Evolutionary conservation across 2,113 vertebrate species (phyloP).

Genomic region (Phoxinus phoxinus): DNA sequence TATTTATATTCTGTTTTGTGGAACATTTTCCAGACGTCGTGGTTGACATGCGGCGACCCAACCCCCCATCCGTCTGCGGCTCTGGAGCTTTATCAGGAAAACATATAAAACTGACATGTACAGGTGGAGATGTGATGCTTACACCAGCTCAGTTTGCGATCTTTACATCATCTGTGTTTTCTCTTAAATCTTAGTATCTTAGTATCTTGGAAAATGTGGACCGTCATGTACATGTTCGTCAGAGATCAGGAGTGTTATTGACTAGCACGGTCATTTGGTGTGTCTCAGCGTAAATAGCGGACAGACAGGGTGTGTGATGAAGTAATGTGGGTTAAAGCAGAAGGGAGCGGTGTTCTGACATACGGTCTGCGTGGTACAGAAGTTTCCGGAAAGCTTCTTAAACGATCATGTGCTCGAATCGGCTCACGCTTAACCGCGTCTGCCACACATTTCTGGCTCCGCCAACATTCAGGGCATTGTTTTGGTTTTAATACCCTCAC

Average conservation of each 20-base stretch:
- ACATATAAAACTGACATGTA: not conserved
- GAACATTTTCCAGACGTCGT: slow-evolving; percentile 40
- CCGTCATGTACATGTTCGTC: not conserved
- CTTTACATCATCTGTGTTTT: not conserved
- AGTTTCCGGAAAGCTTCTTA: slow-evolving; percentile 42
- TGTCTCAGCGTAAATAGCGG: not conserved
- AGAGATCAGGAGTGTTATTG: not conserved
- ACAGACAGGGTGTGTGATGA: slow-evolving; percentile 5
- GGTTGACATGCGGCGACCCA: slow-evolving; percentile 14
- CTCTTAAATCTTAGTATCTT: not conserved
- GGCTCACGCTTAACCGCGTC: not conserved
- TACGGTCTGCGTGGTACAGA: not conserved
- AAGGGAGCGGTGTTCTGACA: slow-evolving; percentile 10
- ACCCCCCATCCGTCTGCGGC: not conserved
- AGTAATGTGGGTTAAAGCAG: not conserved
- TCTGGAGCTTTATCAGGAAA: not conserved
- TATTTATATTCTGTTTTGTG: slow-evolving; percentile 52
- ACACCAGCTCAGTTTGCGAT: not conserved
- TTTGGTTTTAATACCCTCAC: slow-evolving; percentile 27
- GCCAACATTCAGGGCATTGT: slow-evolving; percentile 22
- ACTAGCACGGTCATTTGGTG: not conserved
- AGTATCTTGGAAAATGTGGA: not conserved
- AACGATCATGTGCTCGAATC: slow-evolving; percentile 33
- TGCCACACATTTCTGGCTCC: not conserved
- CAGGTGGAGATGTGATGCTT: not conserved